Conservation (phyloP, 2,113 vertebrate species). For the Upupa epops region DNA sequence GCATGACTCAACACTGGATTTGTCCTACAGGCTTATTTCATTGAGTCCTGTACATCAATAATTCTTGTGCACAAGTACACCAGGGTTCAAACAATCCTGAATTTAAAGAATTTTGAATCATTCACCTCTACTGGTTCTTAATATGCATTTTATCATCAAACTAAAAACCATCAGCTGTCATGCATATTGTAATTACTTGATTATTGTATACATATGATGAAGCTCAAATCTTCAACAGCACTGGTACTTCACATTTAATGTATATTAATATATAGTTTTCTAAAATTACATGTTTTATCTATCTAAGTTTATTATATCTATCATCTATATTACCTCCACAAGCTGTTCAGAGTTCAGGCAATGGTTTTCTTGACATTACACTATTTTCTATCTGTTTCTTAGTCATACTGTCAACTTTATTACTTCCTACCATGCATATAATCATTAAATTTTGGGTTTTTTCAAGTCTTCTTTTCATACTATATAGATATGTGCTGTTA, state of each 20-base stretch:
- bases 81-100: not conserved
- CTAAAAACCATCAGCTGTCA: not conserved
- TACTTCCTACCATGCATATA: not conserved
- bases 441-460: not conserved
- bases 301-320: not conserved
- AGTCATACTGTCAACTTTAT: not conserved
- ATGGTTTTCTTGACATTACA: not conserved
- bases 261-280: not conserved
- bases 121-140: not conserved
- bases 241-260: not conserved
- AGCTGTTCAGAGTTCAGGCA: not conserved
- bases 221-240: not conserved
- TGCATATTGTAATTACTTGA: not conserved
- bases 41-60: not conserved
- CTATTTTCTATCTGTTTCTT: not conserved
- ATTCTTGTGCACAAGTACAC: not conserved
- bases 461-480: not conserved
- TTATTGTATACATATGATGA: not conserved
- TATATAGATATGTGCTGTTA: not conserved
- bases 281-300: not conserved
- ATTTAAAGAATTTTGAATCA: not conserved
- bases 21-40: not conserved
- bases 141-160: not conserved
- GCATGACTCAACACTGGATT: not conserved
- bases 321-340: not conserved